phyloP scores from a whole-genome alignment of 2,113 vertebrate species.

The Cricetomys ansorgei region DNA sequence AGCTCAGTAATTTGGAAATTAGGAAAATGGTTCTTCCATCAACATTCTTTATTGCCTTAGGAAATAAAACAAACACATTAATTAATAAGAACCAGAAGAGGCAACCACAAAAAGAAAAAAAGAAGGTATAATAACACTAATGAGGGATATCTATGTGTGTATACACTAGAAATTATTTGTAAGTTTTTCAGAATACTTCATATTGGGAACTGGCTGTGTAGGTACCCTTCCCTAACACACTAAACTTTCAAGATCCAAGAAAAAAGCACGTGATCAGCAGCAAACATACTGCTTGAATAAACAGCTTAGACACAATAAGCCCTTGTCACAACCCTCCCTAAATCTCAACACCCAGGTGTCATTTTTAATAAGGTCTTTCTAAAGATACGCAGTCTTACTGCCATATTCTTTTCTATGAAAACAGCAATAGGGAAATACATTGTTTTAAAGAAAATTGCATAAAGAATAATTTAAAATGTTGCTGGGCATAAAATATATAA shows the following conservation, averaged over 20 bases:
- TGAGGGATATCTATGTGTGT: neutral
- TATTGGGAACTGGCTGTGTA: neutral
- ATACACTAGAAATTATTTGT: neutral
- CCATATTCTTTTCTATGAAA: constrained; percentile 3
- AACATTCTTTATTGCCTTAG: constrained; percentile 92
- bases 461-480: neutral
- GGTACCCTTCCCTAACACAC: neutral
- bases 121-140: neutral
- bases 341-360: neutral
- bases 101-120: neutral
- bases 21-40: constrained; percentile 91
- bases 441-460: constrained; percentile 1
- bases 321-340: neutral
- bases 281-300: neutral
- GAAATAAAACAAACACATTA: constrained; percentile 28
- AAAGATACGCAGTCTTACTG: neutral
- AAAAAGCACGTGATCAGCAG: constrained; percentile 4
- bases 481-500: neutral
- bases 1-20: constrained; percentile 89
- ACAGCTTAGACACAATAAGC: neutral
- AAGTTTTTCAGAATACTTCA: neutral
- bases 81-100: constrained; percentile 23
- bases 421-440: neutral
- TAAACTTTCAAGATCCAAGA: neutral
- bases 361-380: neutral